phyloP scores from a whole-genome alignment of 1,140 invertebrate species.

The Antheraea mylitta region DNA sequence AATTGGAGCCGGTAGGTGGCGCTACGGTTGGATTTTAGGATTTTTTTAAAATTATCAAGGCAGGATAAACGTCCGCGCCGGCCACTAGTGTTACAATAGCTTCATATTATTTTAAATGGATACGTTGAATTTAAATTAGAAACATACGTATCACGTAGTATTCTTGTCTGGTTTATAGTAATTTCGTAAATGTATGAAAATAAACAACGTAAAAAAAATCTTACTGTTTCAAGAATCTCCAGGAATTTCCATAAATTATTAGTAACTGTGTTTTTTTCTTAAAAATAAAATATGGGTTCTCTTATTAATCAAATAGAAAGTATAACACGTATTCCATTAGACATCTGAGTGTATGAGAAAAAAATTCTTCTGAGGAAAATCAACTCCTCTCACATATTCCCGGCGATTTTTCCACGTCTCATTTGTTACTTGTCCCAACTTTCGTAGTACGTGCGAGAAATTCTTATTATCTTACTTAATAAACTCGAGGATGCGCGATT shows the following conservation, averaged over 20 bases:
- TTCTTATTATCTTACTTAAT: conserved; percentile 33
- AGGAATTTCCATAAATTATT: no score
- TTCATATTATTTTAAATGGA: not conserved
- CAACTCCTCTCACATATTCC: conserved; percentile 60
- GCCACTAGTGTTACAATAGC: not conserved
- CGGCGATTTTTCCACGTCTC: conserved; percentile 61
- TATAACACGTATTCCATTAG: conserved; percentile 24
- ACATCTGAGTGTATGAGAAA: conserved; percentile 31
- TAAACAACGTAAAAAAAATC: not conserved
- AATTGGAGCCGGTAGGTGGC: no score
- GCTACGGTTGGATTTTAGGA: no score
- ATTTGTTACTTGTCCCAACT: conserved; percentile 60
- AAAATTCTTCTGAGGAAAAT: conserved; percentile 53
- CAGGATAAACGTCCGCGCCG: no score
- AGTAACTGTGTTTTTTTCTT: not conserved
- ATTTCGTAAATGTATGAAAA: not conserved
- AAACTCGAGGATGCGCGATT: conserved; percentile 28
- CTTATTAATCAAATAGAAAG: not conserved
- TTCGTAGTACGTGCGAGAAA: conserved; percentile 40
- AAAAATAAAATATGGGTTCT: not conserved
- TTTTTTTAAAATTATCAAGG: no score
- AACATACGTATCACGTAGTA: no score
- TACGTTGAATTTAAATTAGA: conserved; percentile 9
- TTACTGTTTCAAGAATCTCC: no score
- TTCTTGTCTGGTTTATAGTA: not conserved